These are phyloP conservation scores for Napeogenes inachia DNA, from an alignment of 2,888 invertebrate species.

Conservation along the genomic window DNA sequence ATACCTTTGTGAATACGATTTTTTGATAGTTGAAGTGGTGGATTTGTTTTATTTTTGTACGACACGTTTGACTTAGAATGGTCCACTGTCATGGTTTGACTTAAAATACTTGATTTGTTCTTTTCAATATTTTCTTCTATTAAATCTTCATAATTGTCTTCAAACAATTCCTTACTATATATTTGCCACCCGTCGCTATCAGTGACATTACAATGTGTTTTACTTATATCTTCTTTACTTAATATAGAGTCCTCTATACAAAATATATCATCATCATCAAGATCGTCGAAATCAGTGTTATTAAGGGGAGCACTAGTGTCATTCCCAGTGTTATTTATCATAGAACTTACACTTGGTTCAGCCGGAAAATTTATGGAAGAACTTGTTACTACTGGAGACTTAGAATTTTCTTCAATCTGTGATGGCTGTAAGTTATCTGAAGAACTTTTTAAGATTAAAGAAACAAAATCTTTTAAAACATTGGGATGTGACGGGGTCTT, in stretches of 20 bases:
- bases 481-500: constrained; percentile 53
- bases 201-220: no score
- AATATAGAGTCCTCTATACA: no score
- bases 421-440: neutral
- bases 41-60: constrained; percentile 49
- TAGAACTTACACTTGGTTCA: no score
- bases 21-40: constrained; percentile 38
- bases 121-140: neutral
- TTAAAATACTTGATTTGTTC: neutral
- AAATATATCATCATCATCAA: no score
- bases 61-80: constrained; percentile 45
- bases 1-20: constrained; percentile 53
- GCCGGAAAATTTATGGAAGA: no score
- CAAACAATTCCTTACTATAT: neutral
- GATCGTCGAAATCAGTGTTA: no score
- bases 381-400: neutral
- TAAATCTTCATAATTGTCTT: neutral
- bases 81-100: neutral
- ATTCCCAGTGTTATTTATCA: no score
- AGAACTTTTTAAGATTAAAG: constrained; percentile 55
- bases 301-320: no score
- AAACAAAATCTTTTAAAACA: constrained; percentile 36
- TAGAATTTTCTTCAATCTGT: neutral
- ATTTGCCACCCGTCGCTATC: neutral
- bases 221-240: no score